Conservation (phyloP, 2,113 vertebrate species). For the Tauraco erythrolophus region DNA sequence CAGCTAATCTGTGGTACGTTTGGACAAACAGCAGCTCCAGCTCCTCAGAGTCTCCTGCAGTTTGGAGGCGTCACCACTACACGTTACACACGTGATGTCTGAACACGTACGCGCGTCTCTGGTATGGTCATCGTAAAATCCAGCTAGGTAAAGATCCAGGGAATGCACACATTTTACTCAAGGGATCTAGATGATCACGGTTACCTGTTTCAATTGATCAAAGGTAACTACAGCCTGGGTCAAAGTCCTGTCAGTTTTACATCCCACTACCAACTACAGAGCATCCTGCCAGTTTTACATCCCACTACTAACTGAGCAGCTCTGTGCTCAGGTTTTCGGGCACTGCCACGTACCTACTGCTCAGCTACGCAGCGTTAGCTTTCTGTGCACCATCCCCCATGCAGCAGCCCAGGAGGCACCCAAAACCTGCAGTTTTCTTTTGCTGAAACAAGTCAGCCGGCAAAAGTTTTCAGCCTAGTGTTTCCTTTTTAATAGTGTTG, state of each 20-base stretch:
- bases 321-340: background rate
- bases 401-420: background rate
- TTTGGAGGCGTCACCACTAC: background rate
- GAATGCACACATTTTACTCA: background rate
- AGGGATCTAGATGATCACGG: background rate
- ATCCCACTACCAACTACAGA: background rate
- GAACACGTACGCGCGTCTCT: background rate
- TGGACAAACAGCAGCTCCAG: background rate
- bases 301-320: background rate
- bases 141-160: background rate
- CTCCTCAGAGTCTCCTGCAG: background rate
- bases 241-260: background rate
- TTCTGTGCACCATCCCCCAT: too few relatives aligned
- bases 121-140: background rate
- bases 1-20: background rate
- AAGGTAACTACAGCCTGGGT: background rate
- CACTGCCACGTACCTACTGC: background rate
- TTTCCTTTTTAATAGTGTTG: background rate
- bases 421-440: background rate
- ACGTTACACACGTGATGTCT: background rate
- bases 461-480: background rate
- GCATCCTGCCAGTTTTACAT: background rate
- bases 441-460: background rate
- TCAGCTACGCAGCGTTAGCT: rapidly evolving
- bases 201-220: background rate